Conservation (phyloP, 2,888 invertebrate genomes). For the Brachylomia viminalis region DNA sequence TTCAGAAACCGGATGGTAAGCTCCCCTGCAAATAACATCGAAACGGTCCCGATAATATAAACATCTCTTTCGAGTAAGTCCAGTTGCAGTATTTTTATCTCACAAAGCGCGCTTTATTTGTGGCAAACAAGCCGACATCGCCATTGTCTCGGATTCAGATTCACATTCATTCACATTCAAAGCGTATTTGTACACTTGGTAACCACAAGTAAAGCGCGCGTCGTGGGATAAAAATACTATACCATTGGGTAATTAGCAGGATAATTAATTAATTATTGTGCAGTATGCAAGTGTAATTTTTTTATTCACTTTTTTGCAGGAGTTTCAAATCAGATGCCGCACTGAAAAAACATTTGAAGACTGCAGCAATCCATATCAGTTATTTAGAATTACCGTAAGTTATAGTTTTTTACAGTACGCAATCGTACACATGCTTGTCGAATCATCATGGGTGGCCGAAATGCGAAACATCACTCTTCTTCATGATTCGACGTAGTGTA, state of each 20-base stretch:
- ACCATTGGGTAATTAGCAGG: not conserved
- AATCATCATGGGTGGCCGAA: too few species aligned
- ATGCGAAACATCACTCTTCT: not conserved
- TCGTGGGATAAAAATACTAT: not conserved
- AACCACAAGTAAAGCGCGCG: not conserved
- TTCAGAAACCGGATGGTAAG: not conserved
- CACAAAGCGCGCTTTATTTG: too few species aligned
- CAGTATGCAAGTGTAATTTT: not conserved
- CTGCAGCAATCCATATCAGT: slow-evolving; percentile 77
- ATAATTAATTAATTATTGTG: too few species aligned
- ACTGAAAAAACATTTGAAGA: slow-evolving; percentile 81
- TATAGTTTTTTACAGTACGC: not conserved
- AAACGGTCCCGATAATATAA: not conserved
- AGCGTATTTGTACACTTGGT: not conserved
- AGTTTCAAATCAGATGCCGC: slow-evolving; percentile 81
- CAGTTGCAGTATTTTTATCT: not conserved
- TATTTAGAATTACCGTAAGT: slow-evolving; percentile 83
- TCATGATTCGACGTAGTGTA: not conserved
- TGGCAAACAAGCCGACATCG: too few species aligned
- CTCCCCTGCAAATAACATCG: not conserved
- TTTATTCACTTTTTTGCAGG: slow-evolving; percentile 69
- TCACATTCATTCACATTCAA: not conserved
- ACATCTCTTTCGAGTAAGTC: not conserved
- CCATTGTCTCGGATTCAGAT: too few species aligned
- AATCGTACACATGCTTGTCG: slow-evolving; percentile 34